Evolutionary conservation across 2,113 vertebrate species (phyloP), one percentile per base, ranked within the genome.

Genomic region (Ceyx melanurus): DNA sequence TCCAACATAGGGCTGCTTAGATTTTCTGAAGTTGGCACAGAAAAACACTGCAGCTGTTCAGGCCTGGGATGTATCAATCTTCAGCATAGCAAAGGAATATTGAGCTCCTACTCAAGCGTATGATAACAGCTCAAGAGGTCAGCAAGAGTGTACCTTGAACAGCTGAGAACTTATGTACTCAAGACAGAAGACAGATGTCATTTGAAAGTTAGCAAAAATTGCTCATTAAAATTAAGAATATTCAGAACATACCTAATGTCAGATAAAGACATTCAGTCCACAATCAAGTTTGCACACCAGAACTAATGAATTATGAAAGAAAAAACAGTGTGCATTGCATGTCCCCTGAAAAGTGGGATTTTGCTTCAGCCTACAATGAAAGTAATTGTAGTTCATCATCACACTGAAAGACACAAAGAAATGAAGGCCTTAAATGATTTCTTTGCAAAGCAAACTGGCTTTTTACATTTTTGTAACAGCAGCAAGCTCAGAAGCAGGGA

Each of bases 21-120:
- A 83, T 79, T 71, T 54, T 31, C 64, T 95, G 54, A 94, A 95
- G 78, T 79, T 97, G 97, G 96, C 97, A 97, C 73, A 94, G 92
- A 72, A 92, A 94, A 93, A 79, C 66, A 89, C 75, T 95, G 91
- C 94, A 97, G 96, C 96, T 97, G 96, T 97, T 94, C 97, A 89
- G 82, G 81, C 73, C 90, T 92, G 86, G 91, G 73, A 97, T 89
- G 54, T 94, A 97, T 97, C 95, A 97, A 97, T 97, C 96, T 97
- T 89, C 82, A 93, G 83, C 16, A 31, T 82, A 95, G 85, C 88
- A 60, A 93, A 97, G 96, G 91, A 96, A 91, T 76, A 43, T 79
- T 79, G 85, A 85, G 75, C 57, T 37, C 37, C 66, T 81, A 86
- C 58, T 90, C 72, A 78, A 61, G 70, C 51, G 77, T 86, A 95